Conservation (phyloP, 2,888 invertebrate species). For the Drosophila mimetica region DNA sequence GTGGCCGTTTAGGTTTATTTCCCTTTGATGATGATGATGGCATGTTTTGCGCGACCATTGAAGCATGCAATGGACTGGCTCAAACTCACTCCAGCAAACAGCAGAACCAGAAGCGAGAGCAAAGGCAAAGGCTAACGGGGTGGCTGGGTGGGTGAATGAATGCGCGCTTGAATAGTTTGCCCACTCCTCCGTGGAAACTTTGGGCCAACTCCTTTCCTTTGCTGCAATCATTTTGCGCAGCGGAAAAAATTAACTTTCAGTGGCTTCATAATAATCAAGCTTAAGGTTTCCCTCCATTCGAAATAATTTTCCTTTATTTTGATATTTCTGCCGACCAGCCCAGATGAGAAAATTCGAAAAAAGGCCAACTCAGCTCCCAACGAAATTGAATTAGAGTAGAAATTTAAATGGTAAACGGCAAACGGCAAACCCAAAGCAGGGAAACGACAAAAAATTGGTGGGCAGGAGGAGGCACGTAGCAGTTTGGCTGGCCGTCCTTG, state of each 20-base stretch:
- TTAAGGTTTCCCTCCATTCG: conserved; percentile 52
- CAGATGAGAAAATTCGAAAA: conserved; percentile 41
- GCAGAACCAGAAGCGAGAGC: conserved; percentile 15
- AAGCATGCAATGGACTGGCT: conserved; percentile 81
- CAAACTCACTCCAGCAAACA: conserved; percentile 66
- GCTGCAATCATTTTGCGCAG: conserved; percentile 10
- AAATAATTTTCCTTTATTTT: conserved; percentile 39
- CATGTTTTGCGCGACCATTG: conserved; percentile 79
- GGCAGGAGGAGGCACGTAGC: conserved; percentile 6
- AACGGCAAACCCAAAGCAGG: conserved; percentile 25
- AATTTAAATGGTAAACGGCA: conserved; percentile 64
- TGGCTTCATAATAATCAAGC: conserved; percentile 66
- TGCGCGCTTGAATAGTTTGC: conserved; percentile 72
- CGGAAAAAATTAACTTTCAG: conserved; percentile 35
- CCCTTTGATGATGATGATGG: conserved; percentile 78
- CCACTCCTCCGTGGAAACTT: conserved; percentile 24
- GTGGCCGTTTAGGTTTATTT: conserved; percentile 81
- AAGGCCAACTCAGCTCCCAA: conserved; percentile 68
- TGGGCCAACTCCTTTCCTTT: conserved; percentile 4
- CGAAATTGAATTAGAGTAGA: conserved; percentile 74
- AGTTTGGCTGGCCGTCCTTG: conserved; percentile 30
- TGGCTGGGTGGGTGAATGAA: conserved; percentile 52
- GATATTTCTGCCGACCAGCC: conserved; percentile 37
- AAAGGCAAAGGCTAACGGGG: neutral
- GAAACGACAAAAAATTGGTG: conserved; percentile 1